Evolutionary conservation across 2,888 invertebrate genomes (phyloP).

Genomic region (Agapostemon virescens): DNA sequence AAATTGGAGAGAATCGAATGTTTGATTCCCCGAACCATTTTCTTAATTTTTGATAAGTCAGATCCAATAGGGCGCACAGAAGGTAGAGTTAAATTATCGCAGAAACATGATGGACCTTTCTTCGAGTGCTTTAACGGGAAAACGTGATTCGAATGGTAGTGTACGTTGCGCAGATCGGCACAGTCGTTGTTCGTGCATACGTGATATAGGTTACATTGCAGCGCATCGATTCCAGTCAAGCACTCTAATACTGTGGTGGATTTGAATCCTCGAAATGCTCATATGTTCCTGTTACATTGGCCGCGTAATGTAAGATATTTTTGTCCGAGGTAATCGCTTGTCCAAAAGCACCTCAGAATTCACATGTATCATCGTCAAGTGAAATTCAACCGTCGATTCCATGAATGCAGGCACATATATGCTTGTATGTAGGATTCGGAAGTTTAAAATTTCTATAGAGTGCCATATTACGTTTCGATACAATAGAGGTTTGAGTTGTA

Average conservation of each 20-base stretch:
- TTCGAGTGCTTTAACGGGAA: conserved; percentile 30
- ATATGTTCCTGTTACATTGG: conserved; percentile 6
- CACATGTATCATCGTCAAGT: conserved; percentile 3
- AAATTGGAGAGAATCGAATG: too few relatives aligned
- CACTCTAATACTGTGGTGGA: neutral
- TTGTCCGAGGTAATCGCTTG: conserved; percentile 24
- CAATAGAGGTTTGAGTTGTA: neutral
- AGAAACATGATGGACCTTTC: conserved; percentile 35
- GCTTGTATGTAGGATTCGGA: conserved; percentile 15
- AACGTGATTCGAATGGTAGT: conserved; percentile 54
- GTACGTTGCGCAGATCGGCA: neutral
- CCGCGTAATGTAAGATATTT: conserved; percentile 37
- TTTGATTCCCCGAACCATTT: neutral
- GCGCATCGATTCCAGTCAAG: conserved; percentile 16
- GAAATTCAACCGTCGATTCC: conserved; percentile 26
- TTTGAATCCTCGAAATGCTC: conserved; percentile 1
- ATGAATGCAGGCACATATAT: neutral
- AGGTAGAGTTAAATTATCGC: conserved; percentile 25
- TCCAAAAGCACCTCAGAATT: conserved; percentile 20
- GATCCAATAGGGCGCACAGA: too few relatives aligned
- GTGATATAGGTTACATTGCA: conserved; percentile 17
- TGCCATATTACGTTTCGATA: neutral
- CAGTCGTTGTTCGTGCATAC: conserved; percentile 23
- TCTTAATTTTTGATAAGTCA: neutral
- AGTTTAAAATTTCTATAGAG: neutral